Conservation (phyloP, 2,113 vertebrate species). For the Myrmophylax atrothorax region DNA sequence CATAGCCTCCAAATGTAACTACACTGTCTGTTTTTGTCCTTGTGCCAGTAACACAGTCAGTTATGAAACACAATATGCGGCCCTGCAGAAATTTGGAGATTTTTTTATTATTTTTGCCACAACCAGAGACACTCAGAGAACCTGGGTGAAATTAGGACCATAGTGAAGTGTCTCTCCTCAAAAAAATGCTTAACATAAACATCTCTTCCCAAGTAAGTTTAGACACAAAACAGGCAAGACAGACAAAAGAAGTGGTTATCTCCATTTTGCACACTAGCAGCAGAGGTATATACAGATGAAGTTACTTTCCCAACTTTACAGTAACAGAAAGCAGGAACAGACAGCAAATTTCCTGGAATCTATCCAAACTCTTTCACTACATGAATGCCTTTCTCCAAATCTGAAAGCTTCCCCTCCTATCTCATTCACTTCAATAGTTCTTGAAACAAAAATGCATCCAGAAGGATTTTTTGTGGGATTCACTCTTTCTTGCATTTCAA, state of each 20-base stretch:
- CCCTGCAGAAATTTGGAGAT: neutral
- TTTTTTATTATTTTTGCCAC: neutral
- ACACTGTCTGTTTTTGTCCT: neutral
- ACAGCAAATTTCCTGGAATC: neutral
- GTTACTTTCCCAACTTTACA: neutral
- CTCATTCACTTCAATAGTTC: neutral
- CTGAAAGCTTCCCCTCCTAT: neutral
- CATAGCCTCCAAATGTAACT: neutral
- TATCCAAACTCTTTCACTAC: neutral
- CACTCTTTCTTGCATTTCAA: neutral
- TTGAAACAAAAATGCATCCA: neutral
- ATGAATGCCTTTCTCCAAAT: neutral
- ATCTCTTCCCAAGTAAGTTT: neutral
- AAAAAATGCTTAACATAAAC: accelerated
- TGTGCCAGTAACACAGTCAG: neutral
- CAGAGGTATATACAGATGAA: neutral
- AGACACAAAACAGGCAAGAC: neutral
- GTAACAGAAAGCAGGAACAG: neutral
- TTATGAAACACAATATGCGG: neutral
- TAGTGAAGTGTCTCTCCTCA: neutral
- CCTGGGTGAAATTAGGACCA: neutral
- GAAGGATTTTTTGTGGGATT: neutral
- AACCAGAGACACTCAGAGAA: neutral
- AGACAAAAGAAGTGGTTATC: neutral
- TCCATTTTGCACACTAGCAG: neutral